phyloP scores from a whole-genome alignment of 2,888 invertebrate genomes.

The Beris chalybata region DNA sequence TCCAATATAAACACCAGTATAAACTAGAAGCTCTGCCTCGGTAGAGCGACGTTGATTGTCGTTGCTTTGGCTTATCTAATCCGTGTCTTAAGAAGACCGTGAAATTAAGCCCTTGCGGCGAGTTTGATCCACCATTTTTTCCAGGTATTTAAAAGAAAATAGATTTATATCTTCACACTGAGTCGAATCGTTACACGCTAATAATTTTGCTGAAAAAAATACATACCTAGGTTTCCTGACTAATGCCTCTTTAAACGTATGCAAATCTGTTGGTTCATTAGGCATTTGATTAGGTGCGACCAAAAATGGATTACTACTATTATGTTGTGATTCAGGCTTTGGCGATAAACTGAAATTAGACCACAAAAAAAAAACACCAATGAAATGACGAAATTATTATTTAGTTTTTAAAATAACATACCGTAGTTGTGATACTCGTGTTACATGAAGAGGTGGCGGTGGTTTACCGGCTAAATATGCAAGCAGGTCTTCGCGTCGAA shows the following conservation, averaged over 20 bases:
- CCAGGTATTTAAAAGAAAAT: no score
- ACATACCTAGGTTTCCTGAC: constrained; percentile 59
- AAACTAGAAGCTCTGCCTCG: no score
- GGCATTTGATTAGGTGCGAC: constrained; percentile 43
- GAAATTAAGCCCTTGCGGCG: no score
- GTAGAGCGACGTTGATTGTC: no score
- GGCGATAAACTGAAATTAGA: constrained; percentile 56
- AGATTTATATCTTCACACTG: no score
- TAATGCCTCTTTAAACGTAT: constrained; percentile 75
- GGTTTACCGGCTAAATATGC: constrained; percentile 75
- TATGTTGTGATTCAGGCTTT: constrained; percentile 60
- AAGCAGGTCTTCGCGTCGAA: constrained; percentile 74
- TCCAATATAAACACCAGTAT: no score
- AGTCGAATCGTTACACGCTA: no score
- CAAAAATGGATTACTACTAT: constrained; percentile 45
- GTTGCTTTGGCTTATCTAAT: no score
- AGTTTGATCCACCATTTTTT: no score
- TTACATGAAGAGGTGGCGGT: constrained; percentile 63
- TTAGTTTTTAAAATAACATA: constrained; percentile 5
- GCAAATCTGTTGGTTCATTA: constrained; percentile 63
- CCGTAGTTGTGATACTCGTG: constrained; percentile 37
- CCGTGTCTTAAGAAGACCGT: no score
- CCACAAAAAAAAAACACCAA: no score
- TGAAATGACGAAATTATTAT: no score
- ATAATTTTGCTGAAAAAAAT: constrained; percentile 47